Base-by-base conservation (phyloP, 2,113 vertebrate species). In the Odocoileus virginianus region DNA sequence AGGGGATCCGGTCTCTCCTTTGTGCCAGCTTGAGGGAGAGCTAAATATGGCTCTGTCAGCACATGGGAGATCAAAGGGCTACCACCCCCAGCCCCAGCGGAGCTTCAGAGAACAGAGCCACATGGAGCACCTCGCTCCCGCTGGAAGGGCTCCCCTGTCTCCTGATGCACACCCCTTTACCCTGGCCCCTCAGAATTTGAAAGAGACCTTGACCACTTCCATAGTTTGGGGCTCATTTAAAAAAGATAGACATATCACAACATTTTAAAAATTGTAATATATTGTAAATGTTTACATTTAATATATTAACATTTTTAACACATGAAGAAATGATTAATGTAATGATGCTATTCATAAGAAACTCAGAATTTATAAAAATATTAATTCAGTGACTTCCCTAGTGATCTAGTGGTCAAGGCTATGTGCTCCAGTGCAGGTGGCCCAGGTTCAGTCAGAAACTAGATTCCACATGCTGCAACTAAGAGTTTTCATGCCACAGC, bases 31-130 rank as follows among this genome's bases (percentile, higher is more conserved):
- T 50, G 14, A 76, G 54, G 50, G 64, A 90, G 55, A 97, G 50
- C 87, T 96, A 94, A 96, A 96, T 58, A 43, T 81, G 78, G 57
- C 92, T 95, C 87, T 96, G 94, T 97, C 92, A 95, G 57, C 94
- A 91, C 92, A 61, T 60, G 67, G 74, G 61, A 93, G 95, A 98
- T 96, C 91, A 97, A 97, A 95, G 92, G 36, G 19, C 78, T 16
- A 7, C 79, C 25, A 25, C 5, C 30, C 36, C 27, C 40, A 21
- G 2, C 19, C 81, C 54, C 52, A 60, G 76, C 25, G 0, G 3
- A 45, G 23, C 74, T 61, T 60, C 43, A 40, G 87, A 74, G 43
- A 94, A 30, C 3, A 12, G 87, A 86, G 30, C 14, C 86, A 16
- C 15, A 8, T 0, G 11, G 54, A 58, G 27, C 0, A 28, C 76